These are phyloP conservation scores for Drosophila nigromelanica DNA, from an alignment of 1,140 invertebrate species.

Conservation along the genomic window DNA sequence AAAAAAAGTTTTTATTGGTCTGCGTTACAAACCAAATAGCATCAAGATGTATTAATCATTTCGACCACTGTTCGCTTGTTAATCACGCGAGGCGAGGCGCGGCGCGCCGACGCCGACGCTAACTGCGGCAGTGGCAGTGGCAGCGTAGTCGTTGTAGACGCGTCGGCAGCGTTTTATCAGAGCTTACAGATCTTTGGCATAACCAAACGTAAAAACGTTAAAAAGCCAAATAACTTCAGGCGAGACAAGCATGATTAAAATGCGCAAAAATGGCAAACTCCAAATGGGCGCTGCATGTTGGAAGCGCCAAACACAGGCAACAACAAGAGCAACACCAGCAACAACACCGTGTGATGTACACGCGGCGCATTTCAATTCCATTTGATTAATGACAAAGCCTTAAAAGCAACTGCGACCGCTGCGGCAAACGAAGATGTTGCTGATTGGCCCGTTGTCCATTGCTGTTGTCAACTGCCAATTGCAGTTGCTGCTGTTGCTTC, in stretches of 20 bases:
- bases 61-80: constrained; percentile 47
- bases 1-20: constrained; percentile 75
- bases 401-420: constrained; percentile 72
- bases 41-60: constrained; percentile 83
- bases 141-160: constrained; percentile 28
- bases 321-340: constrained; percentile 29
- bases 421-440: constrained; percentile 72
- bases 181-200: constrained; percentile 66
- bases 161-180: constrained; percentile 68
- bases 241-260: constrained; percentile 79
- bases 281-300: constrained; percentile 74
- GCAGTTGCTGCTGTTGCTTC: constrained; percentile 34
- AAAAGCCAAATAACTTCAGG: constrained; percentile 73
- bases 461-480: constrained; percentile 76
- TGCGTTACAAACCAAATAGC: constrained; percentile 77
- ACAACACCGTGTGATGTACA: constrained; percentile 71
- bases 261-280: constrained; percentile 79
- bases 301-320: constrained; percentile 45
- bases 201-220: constrained; percentile 55
- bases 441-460: constrained; percentile 71
- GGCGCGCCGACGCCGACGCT: constrained; percentile 1
- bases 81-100: constrained; percentile 5
- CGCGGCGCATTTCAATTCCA: constrained; percentile 80
- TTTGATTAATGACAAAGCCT: constrained; percentile 82
- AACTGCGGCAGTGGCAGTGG: constrained; percentile 11